phyloP scores from a whole-genome alignment of 2,113 vertebrate genomes.

The Cacatua alba region DNA sequence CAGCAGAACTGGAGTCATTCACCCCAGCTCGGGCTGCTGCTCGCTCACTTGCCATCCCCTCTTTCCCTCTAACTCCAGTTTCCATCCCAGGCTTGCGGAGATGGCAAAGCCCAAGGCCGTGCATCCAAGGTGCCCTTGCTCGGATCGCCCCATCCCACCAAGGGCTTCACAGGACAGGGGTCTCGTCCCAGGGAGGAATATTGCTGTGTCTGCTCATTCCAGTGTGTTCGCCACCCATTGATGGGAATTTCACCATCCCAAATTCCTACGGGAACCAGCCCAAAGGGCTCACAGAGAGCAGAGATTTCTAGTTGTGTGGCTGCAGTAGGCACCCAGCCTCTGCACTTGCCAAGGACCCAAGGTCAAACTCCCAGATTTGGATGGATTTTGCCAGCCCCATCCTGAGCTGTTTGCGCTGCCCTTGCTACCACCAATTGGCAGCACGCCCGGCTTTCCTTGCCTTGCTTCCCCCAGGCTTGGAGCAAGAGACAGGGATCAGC shows the following conservation, averaged over 20 bases:
- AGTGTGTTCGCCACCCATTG: background rate
- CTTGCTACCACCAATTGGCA: background rate
- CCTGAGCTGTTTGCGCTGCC: background rate
- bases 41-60: background rate
- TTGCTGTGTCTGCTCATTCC: background rate
- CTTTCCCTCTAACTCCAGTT: background rate
- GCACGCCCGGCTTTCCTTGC: background rate
- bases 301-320: background rate
- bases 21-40: background rate
- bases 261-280: background rate
- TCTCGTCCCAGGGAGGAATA: background rate
- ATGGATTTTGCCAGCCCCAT: background rate
- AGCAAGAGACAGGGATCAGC: background rate
- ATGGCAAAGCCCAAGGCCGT: background rate
- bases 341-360: rapidly evolving
- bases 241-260: background rate
- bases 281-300: background rate
- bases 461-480: background rate
- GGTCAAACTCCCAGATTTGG: background rate
- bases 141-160: rapidly evolving
- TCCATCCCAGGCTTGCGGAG: background rate
- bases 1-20: background rate
- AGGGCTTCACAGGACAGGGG: background rate
- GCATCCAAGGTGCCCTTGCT: background rate
- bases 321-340: background rate